A percentile compares a stretch with the other conserved stretches of the same genome.
Conservation (phyloP, 1,140 invertebrate genomes). For the Drosophila nannoptera region DNA sequence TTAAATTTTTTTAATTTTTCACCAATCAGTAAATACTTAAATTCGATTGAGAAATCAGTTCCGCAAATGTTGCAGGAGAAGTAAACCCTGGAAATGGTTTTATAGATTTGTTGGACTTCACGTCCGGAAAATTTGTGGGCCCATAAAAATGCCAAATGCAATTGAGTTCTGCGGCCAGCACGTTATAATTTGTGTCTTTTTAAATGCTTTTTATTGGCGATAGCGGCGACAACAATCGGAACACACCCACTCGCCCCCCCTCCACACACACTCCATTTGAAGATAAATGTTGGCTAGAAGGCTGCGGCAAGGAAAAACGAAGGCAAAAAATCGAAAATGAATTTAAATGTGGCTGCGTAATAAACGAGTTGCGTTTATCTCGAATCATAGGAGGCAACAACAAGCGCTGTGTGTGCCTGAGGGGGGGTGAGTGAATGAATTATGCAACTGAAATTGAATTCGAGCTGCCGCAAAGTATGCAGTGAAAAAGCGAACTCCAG, state of each 20-base stretch:
- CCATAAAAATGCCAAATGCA: conserved; percentile 60
- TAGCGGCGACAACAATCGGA: conserved; percentile 46
- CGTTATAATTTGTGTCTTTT: conserved; percentile 71
- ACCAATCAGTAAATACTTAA: no score
- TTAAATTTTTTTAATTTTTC: no score
- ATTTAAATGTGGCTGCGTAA: conserved; percentile 72
- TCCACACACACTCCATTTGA: conserved; percentile 30
- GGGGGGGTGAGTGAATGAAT: conserved; percentile 54
- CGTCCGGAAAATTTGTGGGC: conserved; percentile 15
- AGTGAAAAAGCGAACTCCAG: conserved; percentile 38
- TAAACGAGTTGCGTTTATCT: conserved; percentile 63
- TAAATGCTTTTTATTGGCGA: conserved; percentile 73
- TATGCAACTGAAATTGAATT: conserved; percentile 70
- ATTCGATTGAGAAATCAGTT: not conserved
- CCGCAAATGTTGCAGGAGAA: not conserved
- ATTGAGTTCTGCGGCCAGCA: conserved; percentile 32
- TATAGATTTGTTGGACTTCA: conserved; percentile 10
- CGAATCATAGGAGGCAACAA: not conserved
- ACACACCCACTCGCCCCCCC: conserved; percentile 18
- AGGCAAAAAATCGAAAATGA: conserved; percentile 69
- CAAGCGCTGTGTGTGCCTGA: not conserved
- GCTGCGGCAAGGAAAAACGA: conserved; percentile 15
- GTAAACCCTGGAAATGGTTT: not conserved
- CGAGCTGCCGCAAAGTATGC: conserved; percentile 37
- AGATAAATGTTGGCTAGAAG: conserved; percentile 61